Conservation (phyloP, 2,113 vertebrate genomes). For the Cyanoramphus novaezelandiae region DNA sequence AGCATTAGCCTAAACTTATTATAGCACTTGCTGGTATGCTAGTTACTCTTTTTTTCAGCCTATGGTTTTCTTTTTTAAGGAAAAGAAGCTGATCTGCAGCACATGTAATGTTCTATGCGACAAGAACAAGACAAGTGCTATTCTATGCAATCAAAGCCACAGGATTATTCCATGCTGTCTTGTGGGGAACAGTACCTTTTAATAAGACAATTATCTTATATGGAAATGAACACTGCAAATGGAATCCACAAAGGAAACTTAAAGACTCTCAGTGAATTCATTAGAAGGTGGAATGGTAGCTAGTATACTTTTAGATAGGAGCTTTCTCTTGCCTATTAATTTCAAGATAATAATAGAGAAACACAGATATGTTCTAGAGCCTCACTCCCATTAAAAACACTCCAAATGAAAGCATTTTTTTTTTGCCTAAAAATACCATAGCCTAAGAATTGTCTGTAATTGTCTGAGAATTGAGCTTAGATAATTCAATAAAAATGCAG, state of each 20-base stretch:
- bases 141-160: background rate
- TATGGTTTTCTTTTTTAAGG: background rate
- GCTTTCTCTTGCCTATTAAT: slow-evolving; percentile 10
- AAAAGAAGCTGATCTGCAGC: background rate
- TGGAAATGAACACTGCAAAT: background rate
- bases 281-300: background rate
- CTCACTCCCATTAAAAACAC: background rate
- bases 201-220: background rate
- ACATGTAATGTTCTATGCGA: background rate
- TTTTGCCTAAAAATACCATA: background rate
- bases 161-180: background rate
- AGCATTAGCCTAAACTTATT: background rate
- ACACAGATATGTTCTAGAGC: background rate
- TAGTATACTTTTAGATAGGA: background rate
- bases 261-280: slow-evolving; percentile 14
- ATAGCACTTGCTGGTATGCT: background rate
- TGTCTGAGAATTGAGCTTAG: background rate
- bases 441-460: background rate
- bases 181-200: background rate
- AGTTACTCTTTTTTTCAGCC: background rate
- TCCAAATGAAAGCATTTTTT: slow-evolving; percentile 39
- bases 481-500: background rate
- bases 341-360: background rate
- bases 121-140: background rate
- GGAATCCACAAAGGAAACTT: slow-evolving; percentile 14